Evolutionary conservation across 2,797 vertebrate species (phyloP).

Genomic region (Diplodus sargus): DNA sequence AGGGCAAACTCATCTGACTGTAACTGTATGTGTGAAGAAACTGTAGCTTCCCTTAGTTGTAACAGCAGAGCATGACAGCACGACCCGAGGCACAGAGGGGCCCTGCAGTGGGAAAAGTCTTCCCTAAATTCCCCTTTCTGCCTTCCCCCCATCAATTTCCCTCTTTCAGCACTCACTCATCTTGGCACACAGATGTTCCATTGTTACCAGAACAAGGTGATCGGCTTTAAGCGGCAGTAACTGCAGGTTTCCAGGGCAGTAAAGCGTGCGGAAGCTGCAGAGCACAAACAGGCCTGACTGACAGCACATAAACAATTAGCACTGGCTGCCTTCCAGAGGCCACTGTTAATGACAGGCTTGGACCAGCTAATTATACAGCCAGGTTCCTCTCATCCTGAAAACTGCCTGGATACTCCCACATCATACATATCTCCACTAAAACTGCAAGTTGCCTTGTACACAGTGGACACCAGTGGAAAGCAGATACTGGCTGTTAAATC

Average conservation of each 20-base stretch:
- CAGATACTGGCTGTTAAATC: background rate
- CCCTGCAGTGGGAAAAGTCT: conserved; percentile 40
- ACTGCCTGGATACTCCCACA: conserved; percentile 65
- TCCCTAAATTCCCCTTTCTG: conserved; percentile 27
- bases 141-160: conserved; percentile 35
- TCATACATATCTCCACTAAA: conserved; percentile 45
- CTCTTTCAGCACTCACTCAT: conserved; percentile 55
- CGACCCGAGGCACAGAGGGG: conserved; percentile 45
- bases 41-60: conserved; percentile 31
- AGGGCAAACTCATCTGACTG: conserved; percentile 42
- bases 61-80: conserved; percentile 44
- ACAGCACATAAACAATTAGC: conserved; percentile 83
- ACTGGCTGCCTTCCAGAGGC: conserved; percentile 74
- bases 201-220: conserved; percentile 77
- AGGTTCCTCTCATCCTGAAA: conserved; percentile 67
- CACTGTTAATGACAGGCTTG: conserved; percentile 75
- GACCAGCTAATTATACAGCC: conserved; percentile 77
- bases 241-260: conserved; percentile 72
- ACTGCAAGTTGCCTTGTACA: conserved; percentile 39
- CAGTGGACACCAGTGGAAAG: conserved; percentile 5
- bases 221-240: conserved; percentile 58
- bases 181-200: conserved; percentile 76
- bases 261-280: conserved; percentile 40
- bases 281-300: conserved; percentile 74
- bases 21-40: background rate